Base-by-base conservation (phyloP, 2,113 vertebrate genomes). In the Rhinichthys klamathensis region DNA sequence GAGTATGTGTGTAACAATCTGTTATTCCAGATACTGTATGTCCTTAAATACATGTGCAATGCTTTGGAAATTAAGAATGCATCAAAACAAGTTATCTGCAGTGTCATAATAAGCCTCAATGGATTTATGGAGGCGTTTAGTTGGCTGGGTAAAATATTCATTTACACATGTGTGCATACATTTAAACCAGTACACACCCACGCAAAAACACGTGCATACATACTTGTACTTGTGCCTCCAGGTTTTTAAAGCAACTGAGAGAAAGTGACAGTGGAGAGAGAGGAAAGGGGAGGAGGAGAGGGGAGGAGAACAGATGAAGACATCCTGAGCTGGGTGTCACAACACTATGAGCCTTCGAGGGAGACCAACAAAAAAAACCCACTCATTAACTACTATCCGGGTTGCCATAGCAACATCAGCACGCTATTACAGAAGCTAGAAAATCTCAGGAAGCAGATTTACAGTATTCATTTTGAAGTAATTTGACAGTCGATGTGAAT, bases 321-420 rank as follows among this genome's bases (percentile, higher is more conserved):
- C 44, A n/a, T 69, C 21, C 61, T 54, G 16, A 72, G 12, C 60
- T 30, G 35, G 30, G 16, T 67, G 32, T 75, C 54, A 46, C 35
- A 6, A 18, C n/a, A 44, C 58, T 61, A 35, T 25, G n/a, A 74
- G 78, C 58, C 35, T 56, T 32, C 23, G 0, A 49, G 56, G 12
- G 21, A 65, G 21, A 54, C 21, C 49, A 0, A 65, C 46, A 60
- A 32, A 51, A 21, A 60, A n/a, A n/a, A n/a, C n/a, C n/a, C 8
- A 69, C 38, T 25, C 8, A 54, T 25, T n/a, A 44, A 27, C 41
- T 60, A 13, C 95, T 96, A 96, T 95, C 49, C 56, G 15, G 21
- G 78, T 81, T 82, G 32, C 85, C 70, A 86, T 74, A 74, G 79
- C 58, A 82, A 85, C 49, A 85, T 8, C 30, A 23, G 30, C 49